Base-by-base conservation (phyloP, 2,113 vertebrate species). In the Clupea harengus region DNA sequence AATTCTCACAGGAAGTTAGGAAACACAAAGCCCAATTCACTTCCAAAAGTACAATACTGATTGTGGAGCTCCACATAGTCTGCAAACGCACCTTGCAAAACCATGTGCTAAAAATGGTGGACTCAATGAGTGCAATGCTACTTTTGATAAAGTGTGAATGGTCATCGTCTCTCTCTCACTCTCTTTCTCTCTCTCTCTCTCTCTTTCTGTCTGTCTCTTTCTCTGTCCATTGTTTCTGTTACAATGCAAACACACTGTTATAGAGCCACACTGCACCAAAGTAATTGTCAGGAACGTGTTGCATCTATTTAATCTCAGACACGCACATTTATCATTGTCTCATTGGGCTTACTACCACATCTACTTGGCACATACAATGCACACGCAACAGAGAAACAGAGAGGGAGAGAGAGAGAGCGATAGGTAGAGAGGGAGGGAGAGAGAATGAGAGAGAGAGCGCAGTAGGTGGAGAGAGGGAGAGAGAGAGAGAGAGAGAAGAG, bases 241-340 rank as follows among this genome's bases (percentile, higher is more conserved):
- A 9, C 64, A 32, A 72, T 25, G 7, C 25, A 72, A 64, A 64
- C 57, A 2, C 20, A 64, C 57, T n/a, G 3, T 8, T 22, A 25
- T 32, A 32, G 6, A 72, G n/a, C 25, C 25, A 3, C 64, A 32
- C 64, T 32, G 8, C 28, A 72, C 8, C 64, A 28, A 72, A 72
- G n/a, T 44, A 50, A 80, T 80, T 50, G 50, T 13, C 52, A 46
- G 28, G 64, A 20, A 87, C 64, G 81, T 89, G 88, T 86, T 85
- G 84, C 18, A 64, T 49, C 8, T 15, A 32, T 85, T 39, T 85
- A 83, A 89, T 85, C 57, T 83, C 64, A 84, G 83, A 39, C 25
- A 85, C 25, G 82, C 45, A 75, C 75, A 85, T 89, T 89, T 81
- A 25, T 89, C 85, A 86, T 4, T 87, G 81, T 87, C 86, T 86